These are phyloP conservation scores for Lophochroa leadbeateri DNA, from an alignment of 2,113 vertebrate genomes.

Conservation along the genomic window DNA sequence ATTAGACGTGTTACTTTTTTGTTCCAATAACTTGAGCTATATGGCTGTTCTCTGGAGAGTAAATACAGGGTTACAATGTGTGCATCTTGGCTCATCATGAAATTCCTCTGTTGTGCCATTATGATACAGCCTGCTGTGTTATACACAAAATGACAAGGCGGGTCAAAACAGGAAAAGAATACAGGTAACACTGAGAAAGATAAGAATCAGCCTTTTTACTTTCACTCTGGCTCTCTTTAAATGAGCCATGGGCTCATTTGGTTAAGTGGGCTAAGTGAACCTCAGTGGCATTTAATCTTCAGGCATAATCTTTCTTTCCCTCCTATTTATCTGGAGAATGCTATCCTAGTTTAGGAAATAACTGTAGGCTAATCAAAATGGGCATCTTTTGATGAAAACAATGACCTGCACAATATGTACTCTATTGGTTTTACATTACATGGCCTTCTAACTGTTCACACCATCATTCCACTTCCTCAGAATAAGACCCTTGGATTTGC, in stretches of 20 bases:
- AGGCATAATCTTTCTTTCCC: neutral
- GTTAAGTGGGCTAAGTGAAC: neutral
- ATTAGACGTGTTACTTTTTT: neutral
- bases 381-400: neutral
- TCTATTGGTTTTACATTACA: neutral
- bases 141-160: neutral
- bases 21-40: neutral
- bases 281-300: neutral
- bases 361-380: neutral
- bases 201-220: neutral
- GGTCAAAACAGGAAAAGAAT: neutral
- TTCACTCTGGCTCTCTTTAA: neutral
- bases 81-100: neutral
- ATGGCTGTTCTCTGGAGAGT: neutral
- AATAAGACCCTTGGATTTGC: neutral
- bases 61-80: neutral
- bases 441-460: neutral
- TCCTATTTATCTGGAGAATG: neutral
- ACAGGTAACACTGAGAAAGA: neutral
- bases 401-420: neutral
- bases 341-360: neutral
- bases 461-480: neutral
- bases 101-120: neutral
- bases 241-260: neutral
- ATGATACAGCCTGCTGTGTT: neutral